Conservation (phyloP, 2,888 invertebrate genomes). For the Dynastes grantii region DNA sequence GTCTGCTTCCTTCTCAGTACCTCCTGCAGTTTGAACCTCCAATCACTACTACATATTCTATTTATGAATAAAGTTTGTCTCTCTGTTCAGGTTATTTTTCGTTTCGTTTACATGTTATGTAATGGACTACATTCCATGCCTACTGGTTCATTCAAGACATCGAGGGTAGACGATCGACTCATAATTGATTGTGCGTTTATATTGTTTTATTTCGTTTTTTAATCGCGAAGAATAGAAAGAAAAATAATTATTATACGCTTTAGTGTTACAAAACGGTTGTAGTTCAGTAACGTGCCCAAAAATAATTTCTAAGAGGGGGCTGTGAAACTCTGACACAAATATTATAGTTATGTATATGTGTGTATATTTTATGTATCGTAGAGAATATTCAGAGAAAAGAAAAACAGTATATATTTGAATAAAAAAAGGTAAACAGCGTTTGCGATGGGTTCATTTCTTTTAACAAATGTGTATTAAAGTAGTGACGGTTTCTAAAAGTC, state of each 20-base stretch:
- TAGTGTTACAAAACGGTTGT: conserved; percentile 11
- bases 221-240: conserved; percentile 14
- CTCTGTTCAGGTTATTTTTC: conserved; percentile 42
- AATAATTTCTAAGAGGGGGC: conserved; percentile 29
- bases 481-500: neutral
- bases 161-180: conserved; percentile 37
- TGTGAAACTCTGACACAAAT: conserved; percentile 42
- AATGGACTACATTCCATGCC: conserved; percentile 63
- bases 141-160: conserved; percentile 48
- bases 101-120: conserved; percentile 39
- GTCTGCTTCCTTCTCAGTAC: conserved; percentile 67
- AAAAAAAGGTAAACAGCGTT: neutral
- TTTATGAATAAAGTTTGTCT: conserved; percentile 27
- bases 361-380: conserved; percentile 22
- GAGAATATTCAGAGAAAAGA: conserved; percentile 18
- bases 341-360: conserved; percentile 27
- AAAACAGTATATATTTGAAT: conserved; percentile 13
- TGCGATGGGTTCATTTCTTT: neutral
- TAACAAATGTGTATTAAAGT: neutral
- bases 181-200: conserved; percentile 23
- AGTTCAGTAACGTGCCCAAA: conserved; percentile 29
- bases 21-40: conserved; percentile 65
- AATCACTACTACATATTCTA: conserved; percentile 44
- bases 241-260: conserved; percentile 27
- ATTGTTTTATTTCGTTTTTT: conserved; percentile 1